phyloP scores from a whole-genome alignment of 2,888 invertebrate species.

The Xestia ashworthii region DNA sequence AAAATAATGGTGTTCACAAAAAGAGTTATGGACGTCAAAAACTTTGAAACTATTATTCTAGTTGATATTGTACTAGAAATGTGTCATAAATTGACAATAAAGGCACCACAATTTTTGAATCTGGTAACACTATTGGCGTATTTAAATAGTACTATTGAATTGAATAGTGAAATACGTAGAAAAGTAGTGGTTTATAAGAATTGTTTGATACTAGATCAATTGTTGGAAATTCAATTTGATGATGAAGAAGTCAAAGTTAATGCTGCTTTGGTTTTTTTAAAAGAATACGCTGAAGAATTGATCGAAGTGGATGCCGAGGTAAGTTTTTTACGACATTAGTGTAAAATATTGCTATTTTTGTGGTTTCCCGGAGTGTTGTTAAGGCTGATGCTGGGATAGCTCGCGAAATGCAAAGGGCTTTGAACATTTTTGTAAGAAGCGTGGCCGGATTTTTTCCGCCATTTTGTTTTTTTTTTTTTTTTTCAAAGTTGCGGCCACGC shows the following conservation, averaged over 20 bases:
- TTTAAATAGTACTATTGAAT: slow-evolving; percentile 50
- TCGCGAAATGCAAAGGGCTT: no score
- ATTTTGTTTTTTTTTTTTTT: no score
- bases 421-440: no score
- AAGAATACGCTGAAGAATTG: slow-evolving; percentile 67
- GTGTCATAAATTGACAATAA: slow-evolving; percentile 25
- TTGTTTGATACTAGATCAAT: slow-evolving; percentile 47
- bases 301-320: slow-evolving; percentile 72
- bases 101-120: slow-evolving; percentile 48
- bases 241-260: slow-evolving; percentile 54
- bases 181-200: slow-evolving; percentile 55
- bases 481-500: no score
- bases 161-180: slow-evolving; percentile 51
- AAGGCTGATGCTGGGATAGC: no score
- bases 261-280: slow-evolving; percentile 69
- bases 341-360: slow-evolving; percentile 5
- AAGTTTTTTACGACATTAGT: slow-evolving; percentile 33
- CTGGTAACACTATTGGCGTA: slow-evolving; percentile 53
- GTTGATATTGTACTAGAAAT: slow-evolving; percentile 27
- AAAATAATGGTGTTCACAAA: slow-evolving; percentile 49
- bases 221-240: slow-evolving; percentile 33
- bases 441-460: no score
- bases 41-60: neutral
- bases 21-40: slow-evolving; percentile 10
- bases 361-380: no score